A percentile compares a stretch with the other conserved stretches of the same genome.
Evolutionary conservation across 2,113 vertebrate species (phyloP).

Genomic region (Tychaedon coryphoeus): DNA sequence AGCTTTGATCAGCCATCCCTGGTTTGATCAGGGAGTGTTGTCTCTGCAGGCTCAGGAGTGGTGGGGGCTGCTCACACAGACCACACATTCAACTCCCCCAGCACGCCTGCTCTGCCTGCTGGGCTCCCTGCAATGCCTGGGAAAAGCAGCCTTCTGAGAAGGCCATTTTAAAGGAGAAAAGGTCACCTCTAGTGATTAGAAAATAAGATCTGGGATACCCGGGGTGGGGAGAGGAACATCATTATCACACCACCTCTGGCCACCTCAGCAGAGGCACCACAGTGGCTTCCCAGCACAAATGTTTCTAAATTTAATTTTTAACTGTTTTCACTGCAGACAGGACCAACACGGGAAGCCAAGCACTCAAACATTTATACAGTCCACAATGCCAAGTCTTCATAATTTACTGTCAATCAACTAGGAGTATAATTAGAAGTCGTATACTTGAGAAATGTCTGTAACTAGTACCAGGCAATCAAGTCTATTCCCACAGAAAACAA

Average conservation of each 20-base stretch:
- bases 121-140: accelerated
- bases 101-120: background rate
- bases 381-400: background rate
- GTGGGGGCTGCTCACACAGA: background rate
- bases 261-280: background rate
- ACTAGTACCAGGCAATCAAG: background rate
- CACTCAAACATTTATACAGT: background rate
- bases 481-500: background rate
- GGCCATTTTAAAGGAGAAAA: background rate
- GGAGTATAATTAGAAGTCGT: background rate
- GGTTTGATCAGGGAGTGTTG: background rate
- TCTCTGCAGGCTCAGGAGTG: background rate
- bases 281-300: background rate
- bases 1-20: background rate
- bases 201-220: background rate
- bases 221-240: background rate
- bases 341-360: background rate
- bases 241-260: background rate
- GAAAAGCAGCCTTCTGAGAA: background rate
- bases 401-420: background rate
- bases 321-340: background rate
- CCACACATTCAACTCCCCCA: background rate
- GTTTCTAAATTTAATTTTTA: background rate
- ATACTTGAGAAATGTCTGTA: background rate
- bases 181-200: background rate